phyloP scores from a whole-genome alignment of 2,888 invertebrate genomes.

The Thymelicus sylvestris region DNA sequence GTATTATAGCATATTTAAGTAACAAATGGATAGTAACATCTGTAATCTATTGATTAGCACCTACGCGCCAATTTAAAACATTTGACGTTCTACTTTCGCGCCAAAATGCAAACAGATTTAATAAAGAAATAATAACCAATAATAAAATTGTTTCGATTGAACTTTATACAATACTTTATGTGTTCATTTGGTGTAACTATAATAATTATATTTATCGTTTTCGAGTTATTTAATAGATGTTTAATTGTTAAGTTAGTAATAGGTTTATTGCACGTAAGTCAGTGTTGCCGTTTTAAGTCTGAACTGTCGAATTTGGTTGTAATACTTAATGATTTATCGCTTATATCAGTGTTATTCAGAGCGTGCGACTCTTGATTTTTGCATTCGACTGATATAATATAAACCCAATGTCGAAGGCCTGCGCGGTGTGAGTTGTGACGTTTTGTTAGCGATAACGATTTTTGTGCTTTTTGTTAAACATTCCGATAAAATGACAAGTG shows the following conservation, averaged over 20 bases:
- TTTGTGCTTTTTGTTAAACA: too few species aligned
- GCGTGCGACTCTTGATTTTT: too few species aligned
- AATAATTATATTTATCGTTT: constrained; percentile 49
- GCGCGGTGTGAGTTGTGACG: too few species aligned
- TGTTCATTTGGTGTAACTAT: constrained; percentile 56
- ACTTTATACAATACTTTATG: constrained; percentile 47
- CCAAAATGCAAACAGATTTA: constrained; percentile 13
- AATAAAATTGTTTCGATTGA: constrained; percentile 30
- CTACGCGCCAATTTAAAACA: constrained; percentile 12
- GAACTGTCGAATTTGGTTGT: constrained; percentile 33
- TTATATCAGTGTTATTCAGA: not conserved
- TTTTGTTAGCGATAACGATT: too few species aligned
- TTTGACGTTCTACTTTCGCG: constrained; percentile 8
- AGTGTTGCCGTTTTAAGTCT: constrained; percentile 44
- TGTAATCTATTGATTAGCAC: constrained; percentile 7
- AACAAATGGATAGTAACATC: constrained; percentile 8
- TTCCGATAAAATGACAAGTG: too few species aligned
- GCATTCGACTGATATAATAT: not conserved
- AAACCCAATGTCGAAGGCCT: not conserved
- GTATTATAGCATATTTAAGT: constrained; percentile 7
- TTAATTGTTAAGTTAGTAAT: constrained; percentile 44
- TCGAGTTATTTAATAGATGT: constrained; percentile 49
- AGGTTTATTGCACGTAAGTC: constrained; percentile 34
- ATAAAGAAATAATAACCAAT: constrained; percentile 12
- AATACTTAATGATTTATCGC: constrained; percentile 30